Evolutionary conservation across 64 coral and sea anemone genomes (phyloP), one percentile per base, ranked within the genome.

Genomic region (Dendrophyllia cribrosa): DNA sequence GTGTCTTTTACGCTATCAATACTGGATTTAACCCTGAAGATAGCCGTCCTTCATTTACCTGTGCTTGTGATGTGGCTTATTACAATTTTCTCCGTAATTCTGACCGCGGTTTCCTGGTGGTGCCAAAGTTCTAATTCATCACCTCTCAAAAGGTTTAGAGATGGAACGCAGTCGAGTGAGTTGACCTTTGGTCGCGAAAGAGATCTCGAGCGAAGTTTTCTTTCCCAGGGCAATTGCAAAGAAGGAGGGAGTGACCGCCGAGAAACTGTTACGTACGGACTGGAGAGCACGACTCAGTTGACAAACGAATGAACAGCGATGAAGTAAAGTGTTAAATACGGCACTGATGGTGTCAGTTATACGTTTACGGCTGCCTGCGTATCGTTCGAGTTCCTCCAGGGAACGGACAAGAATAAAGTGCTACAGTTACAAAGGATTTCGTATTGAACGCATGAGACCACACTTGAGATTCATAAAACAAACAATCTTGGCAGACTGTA

Each of bases 51-150:
- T 0, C 79, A 66, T 66, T 83, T 83, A 66, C 79, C 44, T 20
- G 79, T 83, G 17, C 43, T 83, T 8, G 61, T 64, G 8, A 83
- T 66, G 79, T 83, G 79, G 79, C 25, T 83, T 46, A 65, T 83
- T 20, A 83, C 79, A 13, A 16, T 66, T 8, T 22, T 17, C 0
- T 63, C 79, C 15, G 59, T 65, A 15, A 34, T 83, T 65, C 20
- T 83, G 3, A 83, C 79, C 8, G 79, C 43, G 5, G 12, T 44
- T 83, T 83, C 47, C 60, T 83, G 59, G 60, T 66, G 5, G 48
- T 83, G 60, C 44, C 58, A 66, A 1, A 20, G 15, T 63, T n/a
- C 60, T 3, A 83, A 7, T 83, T 19, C 43, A 19, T 21, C 43
- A 9, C 6, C 5, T 8, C 4, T 50, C 34, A 83, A 81, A 81